Base-by-base conservation (phyloP, 2,888 invertebrate genomes). In the Pachydiplax longipennis region DNA sequence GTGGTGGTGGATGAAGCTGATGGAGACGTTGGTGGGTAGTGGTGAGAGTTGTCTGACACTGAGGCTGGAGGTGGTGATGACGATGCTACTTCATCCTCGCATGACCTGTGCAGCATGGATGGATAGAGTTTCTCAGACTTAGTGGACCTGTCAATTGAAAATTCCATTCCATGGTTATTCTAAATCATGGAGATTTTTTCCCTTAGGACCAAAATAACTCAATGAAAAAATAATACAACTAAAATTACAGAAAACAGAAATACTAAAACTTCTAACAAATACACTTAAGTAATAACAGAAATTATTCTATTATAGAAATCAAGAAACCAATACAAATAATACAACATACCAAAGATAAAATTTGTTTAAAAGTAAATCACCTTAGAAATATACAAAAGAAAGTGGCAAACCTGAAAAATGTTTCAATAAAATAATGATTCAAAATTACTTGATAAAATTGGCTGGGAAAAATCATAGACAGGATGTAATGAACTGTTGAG, bases 41-140 rank as follows among this genome's bases (percentile, higher is more conserved):
- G 87, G 65, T 87, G 87, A 3, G 73, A 65, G 48, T 83, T 91
- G 73, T 82, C 81, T 0, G 65, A 80, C n/a, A 91, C 91, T 15
- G 92, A 91, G 81, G 92, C 91, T 91, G 92, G 92, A 91, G 92
- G 92, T 22, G 87, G 87, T 10, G 87, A 87, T 61, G 87, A 87
- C 73, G 91, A 83, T 31, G 61, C 91, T 2, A 97, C 97, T 93
- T 98, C 98, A 92, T 97, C 96, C 93, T 98, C 98, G 91, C 97
- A 97, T 93, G 97, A 93, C 96, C 92, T 96, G 96, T 93, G 97
- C 93, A 98, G 94, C 98, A 98, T 98, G 91, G 98, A 98, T 61
- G 98, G 98, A 94, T 98, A 98, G 94, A 98, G 95, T 94, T 98
- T 98, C 94, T 99, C 98, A 15, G 98, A 99, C 94, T 98, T 98